phyloP scores from a whole-genome alignment of 2,797 vertebrate genomes.

The Hippoglossus hippoglossus region DNA sequence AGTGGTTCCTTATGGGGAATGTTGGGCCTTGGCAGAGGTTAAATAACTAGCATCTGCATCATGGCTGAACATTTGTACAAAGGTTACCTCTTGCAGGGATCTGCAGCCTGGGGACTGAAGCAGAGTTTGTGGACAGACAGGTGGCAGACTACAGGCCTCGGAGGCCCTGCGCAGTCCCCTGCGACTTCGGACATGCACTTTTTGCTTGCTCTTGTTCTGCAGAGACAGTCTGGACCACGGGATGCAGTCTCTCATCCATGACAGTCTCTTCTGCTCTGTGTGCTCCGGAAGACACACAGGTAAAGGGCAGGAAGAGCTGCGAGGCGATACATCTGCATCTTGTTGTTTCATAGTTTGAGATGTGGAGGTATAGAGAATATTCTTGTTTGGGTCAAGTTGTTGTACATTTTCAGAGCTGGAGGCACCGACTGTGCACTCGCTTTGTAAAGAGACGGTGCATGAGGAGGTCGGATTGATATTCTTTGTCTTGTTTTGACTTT shows the following conservation, averaged over 20 bases:
- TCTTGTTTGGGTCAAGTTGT: neutral
- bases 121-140: slow-evolving; percentile 81
- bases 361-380: neutral
- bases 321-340: neutral
- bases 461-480: neutral
- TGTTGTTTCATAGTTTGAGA: neutral
- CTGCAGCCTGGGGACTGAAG: slow-evolving; percentile 81
- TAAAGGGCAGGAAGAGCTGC: neutral
- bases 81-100: slow-evolving; percentile 87
- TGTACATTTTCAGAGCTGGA: neutral
- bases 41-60: neutral
- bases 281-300: slow-evolving; percentile 65
- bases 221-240: slow-evolving; percentile 87
- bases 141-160: slow-evolving; percentile 62
- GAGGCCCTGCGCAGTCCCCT: slow-evolving; percentile 57
- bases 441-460: neutral
- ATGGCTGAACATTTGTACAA: neutral
- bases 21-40: too few species aligned
- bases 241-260: slow-evolving; percentile 88
- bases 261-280: slow-evolving; percentile 86
- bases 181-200: slow-evolving; percentile 13
- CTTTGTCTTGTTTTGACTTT: neutral
- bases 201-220: slow-evolving; percentile 82
- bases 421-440: neutral
- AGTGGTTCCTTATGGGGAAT: too few species aligned